Evolutionary conservation across 1,140 invertebrate genomes (phyloP), one percentile per base, ranked within the genome.

Genomic region (Lasioglossum baleicum): DNA sequence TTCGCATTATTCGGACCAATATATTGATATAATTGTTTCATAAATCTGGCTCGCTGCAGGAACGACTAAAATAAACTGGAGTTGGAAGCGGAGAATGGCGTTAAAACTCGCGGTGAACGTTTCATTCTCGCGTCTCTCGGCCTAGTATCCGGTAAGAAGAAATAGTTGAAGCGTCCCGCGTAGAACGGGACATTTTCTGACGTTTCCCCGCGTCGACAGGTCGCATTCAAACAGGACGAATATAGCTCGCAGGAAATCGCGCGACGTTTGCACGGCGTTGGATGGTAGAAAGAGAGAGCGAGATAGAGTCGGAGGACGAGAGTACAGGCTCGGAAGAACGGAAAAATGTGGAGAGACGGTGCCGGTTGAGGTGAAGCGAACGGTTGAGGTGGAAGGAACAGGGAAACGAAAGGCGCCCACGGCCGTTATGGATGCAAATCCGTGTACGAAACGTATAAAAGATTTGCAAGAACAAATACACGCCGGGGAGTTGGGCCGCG

Each of bases 391-490:
- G 65, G 35, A 20, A 64, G 22, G 42, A 77, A 20, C 22, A 8
- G 31, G n/a, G 58, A 58, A 22, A 60, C 56, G 66, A 70, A 66
- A 61, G 35, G 40, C 71, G 81, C 64, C 66, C 56, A 56, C 83
- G 77, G 83, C 88, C 82, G 88, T 91, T 88, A 90, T 83, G 86
- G 87, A 89, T 92, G 91, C 86, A 91, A 92, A 91, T 90, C 84
- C 87, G 73, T 80, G 85, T 88, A 88, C 83, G 84, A 89, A 88
- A 87, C 88, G 89, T 86, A 89, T 89, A 89, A 91, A 91, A 90
- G 88, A 90, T 91, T 91, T 89, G 87, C 89, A 87, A 90, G 90
- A 90, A 89, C 88, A 90, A 91, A 92, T 89, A 90, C 87, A 87
- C 82, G 83, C 64, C 58, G 65, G 56, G 65, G 77, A 75, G 73